Evolutionary conservation across 2,888 invertebrate species (phyloP).

Genomic region (Tethea ocularis): DNA sequence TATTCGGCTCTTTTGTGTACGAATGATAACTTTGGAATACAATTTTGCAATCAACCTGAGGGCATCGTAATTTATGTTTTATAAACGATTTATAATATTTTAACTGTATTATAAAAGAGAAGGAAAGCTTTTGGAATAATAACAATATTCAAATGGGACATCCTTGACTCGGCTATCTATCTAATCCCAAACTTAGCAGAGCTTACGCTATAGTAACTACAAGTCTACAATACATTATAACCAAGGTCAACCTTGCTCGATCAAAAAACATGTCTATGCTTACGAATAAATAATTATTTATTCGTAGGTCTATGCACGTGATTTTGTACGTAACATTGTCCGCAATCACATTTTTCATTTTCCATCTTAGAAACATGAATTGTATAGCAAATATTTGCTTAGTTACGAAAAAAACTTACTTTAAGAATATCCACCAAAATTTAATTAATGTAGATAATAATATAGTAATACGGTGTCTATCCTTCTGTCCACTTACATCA

Average conservation of each 20-base stretch:
- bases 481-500: background rate
- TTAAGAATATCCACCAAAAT: background rate
- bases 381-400: background rate
- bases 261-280: too few species aligned
- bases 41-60: conserved; percentile 11
- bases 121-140: background rate
- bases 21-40: conserved; percentile 16
- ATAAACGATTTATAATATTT: background rate
- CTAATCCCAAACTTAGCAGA: too few species aligned
- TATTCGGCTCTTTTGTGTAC: background rate
- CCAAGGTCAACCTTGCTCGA: too few species aligned
- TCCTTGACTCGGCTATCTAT: too few species aligned
- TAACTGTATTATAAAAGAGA: background rate
- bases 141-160: too few species aligned
- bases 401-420: background rate
- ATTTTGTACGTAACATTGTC: too few species aligned
- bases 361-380: too few species aligned
- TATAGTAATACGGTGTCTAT: background rate
- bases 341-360: too few species aligned
- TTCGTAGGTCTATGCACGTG: too few species aligned
- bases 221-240: too few species aligned
- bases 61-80: conserved; percentile 11
- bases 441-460: background rate
- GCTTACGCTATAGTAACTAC: too few species aligned
- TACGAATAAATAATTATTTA: too few species aligned